Evolutionary conservation across 1,140 invertebrate genomes (phyloP).

Genomic region (Araneus ventricosus): DNA sequence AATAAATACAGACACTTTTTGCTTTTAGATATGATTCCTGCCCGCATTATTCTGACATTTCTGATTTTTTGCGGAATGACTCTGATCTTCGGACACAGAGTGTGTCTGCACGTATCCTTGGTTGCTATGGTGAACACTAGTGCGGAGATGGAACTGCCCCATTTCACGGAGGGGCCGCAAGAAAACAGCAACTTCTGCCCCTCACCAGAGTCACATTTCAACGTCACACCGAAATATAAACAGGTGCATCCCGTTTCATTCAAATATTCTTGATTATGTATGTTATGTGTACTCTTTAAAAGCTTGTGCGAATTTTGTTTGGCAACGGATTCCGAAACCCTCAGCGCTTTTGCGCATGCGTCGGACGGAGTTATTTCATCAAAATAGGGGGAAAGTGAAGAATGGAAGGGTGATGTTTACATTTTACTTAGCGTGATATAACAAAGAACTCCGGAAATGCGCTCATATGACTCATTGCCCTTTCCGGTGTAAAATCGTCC

Average conservation of each 20-base stretch:
- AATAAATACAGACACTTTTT: neutral
- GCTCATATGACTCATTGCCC: too few relatives aligned
- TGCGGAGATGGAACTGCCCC: constrained; percentile 1
- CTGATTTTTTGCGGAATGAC: constrained; percentile 70
- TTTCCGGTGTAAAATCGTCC: too few relatives aligned
- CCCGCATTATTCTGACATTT: constrained; percentile 69
- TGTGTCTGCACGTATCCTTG: constrained; percentile 74
- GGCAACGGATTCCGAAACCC: too few relatives aligned
- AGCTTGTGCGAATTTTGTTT: too few relatives aligned
- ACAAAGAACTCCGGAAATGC: too few relatives aligned
- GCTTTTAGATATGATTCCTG: constrained; percentile 39
- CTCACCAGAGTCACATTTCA: neutral
- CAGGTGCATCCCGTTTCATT: neutral
- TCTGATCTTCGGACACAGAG: constrained; percentile 74
- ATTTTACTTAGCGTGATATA: too few relatives aligned
- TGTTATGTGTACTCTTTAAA: neutral
- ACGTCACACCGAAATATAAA: constrained; percentile 19
- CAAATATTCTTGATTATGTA: neutral
- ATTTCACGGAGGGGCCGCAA: neutral
- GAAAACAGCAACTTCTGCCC: constrained; percentile 37
- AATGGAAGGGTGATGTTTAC: too few relatives aligned
- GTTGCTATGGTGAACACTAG: constrained; percentile 76
- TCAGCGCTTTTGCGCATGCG: too few relatives aligned
- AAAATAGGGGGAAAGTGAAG: too few relatives aligned
- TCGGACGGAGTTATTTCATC: too few relatives aligned